Percentiles rank a stretch among this genome's conserved stretches.
phyloP scores from a whole-genome alignment of 2,888 invertebrate species.

The Gastracanthus pulcherrimus region DNA sequence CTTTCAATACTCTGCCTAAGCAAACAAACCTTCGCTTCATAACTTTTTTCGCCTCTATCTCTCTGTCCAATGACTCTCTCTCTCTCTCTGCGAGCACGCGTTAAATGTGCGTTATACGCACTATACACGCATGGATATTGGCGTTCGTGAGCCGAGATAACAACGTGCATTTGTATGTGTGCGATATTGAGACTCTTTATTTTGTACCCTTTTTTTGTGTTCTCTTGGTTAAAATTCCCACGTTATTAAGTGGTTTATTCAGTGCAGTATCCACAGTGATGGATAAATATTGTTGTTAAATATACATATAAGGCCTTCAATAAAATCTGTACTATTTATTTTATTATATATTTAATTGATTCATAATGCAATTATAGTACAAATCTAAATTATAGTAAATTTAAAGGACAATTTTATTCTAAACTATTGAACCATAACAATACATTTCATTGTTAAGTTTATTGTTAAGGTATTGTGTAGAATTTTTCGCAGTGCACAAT shows the following conservation, averaged over 20 bases:
- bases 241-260: background rate
- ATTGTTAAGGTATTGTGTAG: too few relatives aligned
- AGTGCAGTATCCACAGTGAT: too few relatives aligned
- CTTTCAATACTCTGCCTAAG: conserved; percentile 43
- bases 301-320: too few relatives aligned
- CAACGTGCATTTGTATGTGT: background rate
- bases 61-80: background rate
- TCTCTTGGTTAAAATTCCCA: background rate
- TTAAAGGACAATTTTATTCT: too few relatives aligned
- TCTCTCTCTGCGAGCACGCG: background rate
- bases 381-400: too few relatives aligned
- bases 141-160: background rate
- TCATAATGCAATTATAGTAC: too few relatives aligned
- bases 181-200: background rate
- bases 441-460: too few relatives aligned
- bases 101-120: background rate
- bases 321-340: too few relatives aligned
- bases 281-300: too few relatives aligned
- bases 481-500: too few relatives aligned
- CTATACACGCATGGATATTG: background rate
- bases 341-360: too few relatives aligned
- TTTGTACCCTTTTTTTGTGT: background rate
- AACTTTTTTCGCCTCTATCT: conserved; percentile 8
- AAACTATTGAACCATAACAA: too few relatives aligned
- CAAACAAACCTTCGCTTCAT: conserved; percentile 49